phyloP scores from a whole-genome alignment of 2,888 invertebrate genomes.

The Pandemis cinnamomeana region DNA sequence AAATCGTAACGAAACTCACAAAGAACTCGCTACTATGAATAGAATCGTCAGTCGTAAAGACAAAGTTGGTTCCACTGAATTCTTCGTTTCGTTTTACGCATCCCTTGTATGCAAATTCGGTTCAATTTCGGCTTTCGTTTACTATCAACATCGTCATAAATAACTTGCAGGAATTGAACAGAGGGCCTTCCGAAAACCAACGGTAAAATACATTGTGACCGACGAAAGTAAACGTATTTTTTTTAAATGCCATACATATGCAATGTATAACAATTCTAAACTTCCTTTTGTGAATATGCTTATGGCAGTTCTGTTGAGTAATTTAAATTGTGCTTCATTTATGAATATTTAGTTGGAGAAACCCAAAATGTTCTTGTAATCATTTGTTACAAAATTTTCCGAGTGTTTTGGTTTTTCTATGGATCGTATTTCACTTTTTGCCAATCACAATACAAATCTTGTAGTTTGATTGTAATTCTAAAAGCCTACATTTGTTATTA shows the following conservation, averaged over 20 bases:
- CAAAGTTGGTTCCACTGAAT: constrained; percentile 43
- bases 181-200: constrained; percentile 50
- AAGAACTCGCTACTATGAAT: constrained; percentile 50
- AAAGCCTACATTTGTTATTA: too few relatives aligned
- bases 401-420: not conserved
- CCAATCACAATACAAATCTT: too few relatives aligned
- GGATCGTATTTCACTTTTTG: too few relatives aligned
- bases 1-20: constrained; percentile 49
- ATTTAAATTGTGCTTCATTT: constrained; percentile 17
- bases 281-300: constrained; percentile 23
- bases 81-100: constrained; percentile 49
- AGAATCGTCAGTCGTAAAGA: constrained; percentile 52
- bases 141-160: constrained; percentile 63
- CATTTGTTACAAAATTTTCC: not conserved
- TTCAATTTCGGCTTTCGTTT: constrained; percentile 64
- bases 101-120: constrained; percentile 73
- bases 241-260: too few relatives aligned
- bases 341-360: not conserved
- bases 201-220: constrained; percentile 48
- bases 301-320: constrained; percentile 30
- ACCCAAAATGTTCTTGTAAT: not conserved
- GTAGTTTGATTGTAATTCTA: too few relatives aligned
- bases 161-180: constrained; percentile 54
- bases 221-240: constrained; percentile 49
- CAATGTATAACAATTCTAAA: not conserved